Conservation (phyloP, 2,888 invertebrate species). For the Thymelicus sylvestris region DNA sequence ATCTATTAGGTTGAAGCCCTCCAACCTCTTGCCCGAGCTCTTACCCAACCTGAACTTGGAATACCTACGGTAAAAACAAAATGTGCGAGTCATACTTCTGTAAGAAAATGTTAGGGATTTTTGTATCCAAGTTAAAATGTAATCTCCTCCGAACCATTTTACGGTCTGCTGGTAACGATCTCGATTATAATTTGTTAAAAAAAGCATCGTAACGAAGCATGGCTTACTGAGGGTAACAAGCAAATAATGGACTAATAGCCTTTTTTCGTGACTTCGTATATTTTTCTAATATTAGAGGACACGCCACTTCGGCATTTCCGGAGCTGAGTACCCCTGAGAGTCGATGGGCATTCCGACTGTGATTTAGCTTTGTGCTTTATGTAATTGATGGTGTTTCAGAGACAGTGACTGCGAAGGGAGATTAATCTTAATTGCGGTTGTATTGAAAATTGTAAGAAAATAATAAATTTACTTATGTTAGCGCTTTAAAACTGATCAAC, state of each 20-base stretch:
- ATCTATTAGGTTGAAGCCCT: background rate
- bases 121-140: conserved; percentile 15
- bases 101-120: conserved; percentile 12
- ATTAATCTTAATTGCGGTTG: conserved; percentile 8
- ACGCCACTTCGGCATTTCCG: conserved; percentile 58
- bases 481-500: too few relatives aligned
- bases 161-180: conserved; percentile 51
- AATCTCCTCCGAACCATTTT: conserved; percentile 13
- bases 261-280: conserved; percentile 64
- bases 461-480: background rate
- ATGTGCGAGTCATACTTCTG: conserved; percentile 4
- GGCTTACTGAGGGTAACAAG: conserved; percentile 55
- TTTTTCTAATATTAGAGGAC: conserved; percentile 57
- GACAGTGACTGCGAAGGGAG: conserved; percentile 6
- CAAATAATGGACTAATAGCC: conserved; percentile 67
- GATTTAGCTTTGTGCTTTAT: conserved; percentile 32
- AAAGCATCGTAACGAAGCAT: conserved; percentile 60
- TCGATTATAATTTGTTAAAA: conserved; percentile 57
- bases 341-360: conserved; percentile 31
- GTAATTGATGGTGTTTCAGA: conserved; percentile 32
- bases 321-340: conserved; percentile 48
- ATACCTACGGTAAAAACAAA: background rate
- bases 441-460: background rate
- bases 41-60: background rate
- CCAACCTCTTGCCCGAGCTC: too few relatives aligned